Conservation (phyloP, 2,113 vertebrate species). For the Lamprologus sp. region DNA sequence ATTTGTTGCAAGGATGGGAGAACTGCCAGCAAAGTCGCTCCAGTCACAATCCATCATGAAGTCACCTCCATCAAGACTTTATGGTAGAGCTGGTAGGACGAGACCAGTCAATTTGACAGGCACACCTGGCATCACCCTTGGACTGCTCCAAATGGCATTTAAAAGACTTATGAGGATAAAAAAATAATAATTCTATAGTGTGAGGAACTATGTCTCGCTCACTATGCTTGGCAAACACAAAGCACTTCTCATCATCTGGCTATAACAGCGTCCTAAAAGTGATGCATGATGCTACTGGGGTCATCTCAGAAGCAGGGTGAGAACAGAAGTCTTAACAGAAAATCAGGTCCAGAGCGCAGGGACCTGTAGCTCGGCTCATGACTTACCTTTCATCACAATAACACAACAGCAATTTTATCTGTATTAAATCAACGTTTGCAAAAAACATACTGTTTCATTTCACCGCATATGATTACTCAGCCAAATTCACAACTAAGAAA, state of each 20-base stretch:
- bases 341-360: background rate
- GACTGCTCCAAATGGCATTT: background rate
- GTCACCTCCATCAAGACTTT: background rate
- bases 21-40: background rate
- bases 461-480: background rate
- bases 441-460: accelerated
- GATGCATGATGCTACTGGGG: background rate
- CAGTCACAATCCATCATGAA: background rate
- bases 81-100: background rate
- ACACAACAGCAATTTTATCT: background rate
- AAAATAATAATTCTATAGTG: background rate
- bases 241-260: background rate
- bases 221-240: background rate
- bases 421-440: background rate
- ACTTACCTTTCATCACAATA: background rate
- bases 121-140: background rate
- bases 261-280: background rate
- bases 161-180: background rate
- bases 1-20: background rate
- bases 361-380: background rate
- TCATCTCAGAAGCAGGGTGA: background rate
- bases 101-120: background rate
- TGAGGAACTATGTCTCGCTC: background rate
- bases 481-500: background rate
- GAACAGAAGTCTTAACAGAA: background rate